Base-by-base conservation (phyloP, 2,888 invertebrate species). In the Acrobasis suavella region DNA sequence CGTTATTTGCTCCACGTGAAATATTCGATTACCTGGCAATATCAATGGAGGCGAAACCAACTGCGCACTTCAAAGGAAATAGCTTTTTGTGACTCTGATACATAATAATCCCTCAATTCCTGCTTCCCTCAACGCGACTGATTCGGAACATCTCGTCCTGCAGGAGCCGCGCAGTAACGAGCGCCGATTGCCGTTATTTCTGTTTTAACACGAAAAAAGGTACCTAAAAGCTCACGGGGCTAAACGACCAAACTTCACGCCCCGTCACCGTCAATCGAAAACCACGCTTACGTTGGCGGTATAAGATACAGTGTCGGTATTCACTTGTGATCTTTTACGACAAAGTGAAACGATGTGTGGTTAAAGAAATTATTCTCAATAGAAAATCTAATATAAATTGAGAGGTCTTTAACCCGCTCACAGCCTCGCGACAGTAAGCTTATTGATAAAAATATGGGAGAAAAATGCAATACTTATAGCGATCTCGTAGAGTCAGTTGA, bases 171-270 rank as follows among this genome's bases (percentile, higher is more conserved):
- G 38, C 50, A 59, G 37, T 60, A 60, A 60, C 59, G 50, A 60
- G 10, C 38, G 50, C n/a, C 15, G 15, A 60, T 60, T 60, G 38
- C 59, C 59, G 50, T 50, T 60, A 60, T 60, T 60, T 60, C 10
- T 50, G 38, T 60, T 60, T 60, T 50, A 60, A 17, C 59, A 60
- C 59, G 59, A 50, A 60, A 60, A 50, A 60, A 50, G 15, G 50
- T 46, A 32, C 32, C 32, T 32, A 50, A 49, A 50, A 9, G 14
- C 6, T 0, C 17, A 37, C 32, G 52, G 15, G n/a, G 52, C 52
- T 14, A 12, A 42, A 46, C 14, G 42, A 42, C 39, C 15, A 17
- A 17, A 46, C 16, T 3, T 42, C 17, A 16, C 15, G 10, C 42
- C 46, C 42, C 12, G 3, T 46, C 42, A 15, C 10, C 12, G 0